Evolutionary conservation across 2,888 invertebrate species (phyloP).

Genomic region (Ectemnius cavifrons): DNA sequence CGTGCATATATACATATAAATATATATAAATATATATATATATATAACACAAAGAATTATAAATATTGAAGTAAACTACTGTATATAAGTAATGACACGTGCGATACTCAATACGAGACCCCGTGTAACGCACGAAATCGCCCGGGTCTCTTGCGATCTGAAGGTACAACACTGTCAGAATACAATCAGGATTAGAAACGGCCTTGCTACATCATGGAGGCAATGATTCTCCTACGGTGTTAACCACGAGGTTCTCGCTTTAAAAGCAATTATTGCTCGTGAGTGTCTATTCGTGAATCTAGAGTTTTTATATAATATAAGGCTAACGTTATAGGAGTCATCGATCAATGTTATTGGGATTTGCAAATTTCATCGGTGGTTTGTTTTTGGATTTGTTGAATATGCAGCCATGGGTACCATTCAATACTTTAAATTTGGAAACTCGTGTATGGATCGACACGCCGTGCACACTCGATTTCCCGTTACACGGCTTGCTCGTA

Average conservation of each 20-base stretch:
- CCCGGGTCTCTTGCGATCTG: conserved; percentile 2
- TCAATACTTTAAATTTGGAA: too few relatives aligned
- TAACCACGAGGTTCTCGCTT: background rate
- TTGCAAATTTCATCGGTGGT: too few relatives aligned
- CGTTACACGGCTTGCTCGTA: conserved; percentile 51
- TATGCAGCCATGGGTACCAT: too few relatives aligned
- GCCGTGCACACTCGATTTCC: conserved; percentile 36
- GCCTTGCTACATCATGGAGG: background rate
- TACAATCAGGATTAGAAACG: background rate
- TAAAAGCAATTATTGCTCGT: too few relatives aligned
- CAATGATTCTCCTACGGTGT: background rate
- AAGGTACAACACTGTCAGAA: background rate
- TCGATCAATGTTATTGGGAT: too few relatives aligned
- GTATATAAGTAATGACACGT: conserved; percentile 41
- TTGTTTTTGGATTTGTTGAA: too few relatives aligned
- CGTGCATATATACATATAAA: conserved; percentile 29
- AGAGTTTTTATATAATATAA: too few relatives aligned
- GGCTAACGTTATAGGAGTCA: too few relatives aligned
- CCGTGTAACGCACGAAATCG: conserved; percentile 48
- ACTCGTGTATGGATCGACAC: conserved; percentile 12
- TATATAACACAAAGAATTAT: conserved; percentile 34
- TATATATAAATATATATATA: conserved; percentile 42
- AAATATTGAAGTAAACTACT: conserved; percentile 50
- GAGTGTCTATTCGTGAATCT: too few relatives aligned
- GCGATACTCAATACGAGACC: conserved; percentile 31